A percentile compares a stretch with the other conserved stretches of the same genome.
phyloP scores from a whole-genome alignment of 2,797 vertebrate species.

The Lates japonicus region DNA sequence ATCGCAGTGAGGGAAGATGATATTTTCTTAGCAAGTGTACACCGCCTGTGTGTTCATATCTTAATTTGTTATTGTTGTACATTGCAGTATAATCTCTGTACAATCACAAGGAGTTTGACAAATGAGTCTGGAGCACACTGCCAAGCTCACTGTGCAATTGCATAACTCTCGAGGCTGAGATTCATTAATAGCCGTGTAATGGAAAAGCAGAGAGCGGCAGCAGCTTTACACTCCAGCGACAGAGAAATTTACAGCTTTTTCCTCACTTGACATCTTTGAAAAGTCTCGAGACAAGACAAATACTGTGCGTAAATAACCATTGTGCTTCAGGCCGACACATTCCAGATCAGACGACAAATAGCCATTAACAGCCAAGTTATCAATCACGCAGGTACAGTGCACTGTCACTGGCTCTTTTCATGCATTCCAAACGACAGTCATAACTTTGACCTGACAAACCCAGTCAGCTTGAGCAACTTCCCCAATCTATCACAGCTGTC shows the following conservation, averaged over 20 bases:
- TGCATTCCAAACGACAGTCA: constrained; percentile 74
- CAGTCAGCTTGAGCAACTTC: constrained; percentile 80
- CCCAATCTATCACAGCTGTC: constrained; percentile 84
- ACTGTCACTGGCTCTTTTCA: constrained; percentile 71
- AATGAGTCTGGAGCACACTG: constrained; percentile 58
- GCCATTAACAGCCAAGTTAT: constrained; percentile 67
- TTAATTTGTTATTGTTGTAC: constrained; percentile 63
- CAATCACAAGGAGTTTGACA: constrained; percentile 58
- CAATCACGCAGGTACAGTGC: constrained; percentile 71
- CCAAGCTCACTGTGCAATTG: constrained; percentile 46
- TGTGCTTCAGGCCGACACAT: constrained; percentile 62
- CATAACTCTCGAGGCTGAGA: constrained; percentile 51
- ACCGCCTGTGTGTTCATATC: constrained; percentile 45
- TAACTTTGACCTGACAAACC: constrained; percentile 78
- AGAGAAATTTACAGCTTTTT: constrained; percentile 22
- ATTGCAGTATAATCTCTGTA: constrained; percentile 63
- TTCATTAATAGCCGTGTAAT: constrained; percentile 47
- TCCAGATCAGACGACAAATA: constrained; percentile 73
- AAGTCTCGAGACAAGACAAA: constrained; percentile 56
- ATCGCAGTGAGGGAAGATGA: constrained; percentile 13
- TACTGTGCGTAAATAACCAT: constrained; percentile 55
- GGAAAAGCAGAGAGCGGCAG: constrained; percentile 48
- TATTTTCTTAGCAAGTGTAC: constrained; percentile 35
- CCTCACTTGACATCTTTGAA: constrained; percentile 36
- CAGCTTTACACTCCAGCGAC: background rate